Conservation (phyloP, 2,888 invertebrate genomes). For the Nycteola revayana region DNA sequence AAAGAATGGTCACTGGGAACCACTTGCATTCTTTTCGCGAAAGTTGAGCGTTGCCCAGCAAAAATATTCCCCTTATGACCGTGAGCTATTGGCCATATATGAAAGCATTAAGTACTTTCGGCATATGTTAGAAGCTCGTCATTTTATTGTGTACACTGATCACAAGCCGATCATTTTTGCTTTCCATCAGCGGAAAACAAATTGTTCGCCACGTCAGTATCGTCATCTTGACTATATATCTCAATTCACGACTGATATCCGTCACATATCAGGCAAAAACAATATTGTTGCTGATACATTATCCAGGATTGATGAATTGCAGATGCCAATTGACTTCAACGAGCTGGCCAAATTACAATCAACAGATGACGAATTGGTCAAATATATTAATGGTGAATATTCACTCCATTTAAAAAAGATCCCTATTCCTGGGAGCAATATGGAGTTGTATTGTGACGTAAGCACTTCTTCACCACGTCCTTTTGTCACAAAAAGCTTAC, state of each 20-base stretch:
- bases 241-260: conserved; percentile 49
- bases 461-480: conserved; percentile 9
- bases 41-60: conserved; percentile 1
- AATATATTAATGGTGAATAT: not conserved
- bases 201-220: conserved; percentile 13
- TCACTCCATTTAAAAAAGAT: conserved; percentile 3
- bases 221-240: conserved; percentile 34
- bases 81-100: conserved; percentile 2
- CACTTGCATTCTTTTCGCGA: conserved; percentile 6
- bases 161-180: conserved; percentile 3
- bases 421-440: not conserved
- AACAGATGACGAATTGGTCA: not conserved
- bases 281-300: conserved; percentile 44
- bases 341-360: conserved; percentile 1
- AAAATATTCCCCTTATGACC: conserved; percentile 5
- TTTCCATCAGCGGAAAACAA: conserved; percentile 3
- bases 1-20: conserved; percentile 3
- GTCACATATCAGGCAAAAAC: conserved; percentile 38
- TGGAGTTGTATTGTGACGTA: conserved; percentile 5
- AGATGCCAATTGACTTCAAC: not conserved
- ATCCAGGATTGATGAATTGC: conserved; percentile 28
- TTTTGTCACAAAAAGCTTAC: conserved; percentile 10
- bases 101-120: conserved; percentile 2
- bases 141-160: conserved; percentile 4
- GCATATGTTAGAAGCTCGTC: conserved; percentile 3